Conservation (phyloP, 2,113 vertebrate species). For the Lates calcarifer region DNA sequence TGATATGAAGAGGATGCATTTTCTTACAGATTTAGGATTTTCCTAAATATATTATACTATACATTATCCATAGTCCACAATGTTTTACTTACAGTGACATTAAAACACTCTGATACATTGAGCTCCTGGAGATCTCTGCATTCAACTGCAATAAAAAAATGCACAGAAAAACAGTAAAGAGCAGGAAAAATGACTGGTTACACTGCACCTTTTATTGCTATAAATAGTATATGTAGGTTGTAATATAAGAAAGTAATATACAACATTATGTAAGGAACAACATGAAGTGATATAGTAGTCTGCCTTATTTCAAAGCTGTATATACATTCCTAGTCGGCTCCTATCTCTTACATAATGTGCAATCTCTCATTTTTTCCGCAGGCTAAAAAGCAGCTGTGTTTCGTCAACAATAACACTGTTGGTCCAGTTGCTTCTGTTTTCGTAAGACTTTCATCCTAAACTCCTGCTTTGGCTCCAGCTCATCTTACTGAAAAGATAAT, state of each 20-base stretch:
- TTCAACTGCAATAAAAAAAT: conserved; percentile 64
- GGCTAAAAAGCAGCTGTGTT: conserved; percentile 51
- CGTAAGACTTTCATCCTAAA: conserved; percentile 15
- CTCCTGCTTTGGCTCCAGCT: conserved; percentile 45
- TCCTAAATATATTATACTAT: not conserved
- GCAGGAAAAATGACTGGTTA: not conserved
- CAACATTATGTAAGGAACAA: not conserved
- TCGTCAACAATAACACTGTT: conserved; percentile 46
- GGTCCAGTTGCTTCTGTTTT: conserved; percentile 56
- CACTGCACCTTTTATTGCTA: not conserved
- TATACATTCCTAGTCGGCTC: conserved; percentile 22
- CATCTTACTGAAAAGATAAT: conserved; percentile 29
- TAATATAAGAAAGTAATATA: not conserved
- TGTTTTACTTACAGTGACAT: conserved; percentile 85
- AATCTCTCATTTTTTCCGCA: conserved; percentile 17
- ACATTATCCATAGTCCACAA: not conserved
- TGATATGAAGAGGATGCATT: not conserved
- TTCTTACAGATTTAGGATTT: not conserved
- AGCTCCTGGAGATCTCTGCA: conserved; percentile 88
- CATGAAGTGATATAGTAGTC: not conserved
- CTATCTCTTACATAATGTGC: conserved; percentile 38
- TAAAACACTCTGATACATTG: conserved; percentile 87
- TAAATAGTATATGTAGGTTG: not conserved
- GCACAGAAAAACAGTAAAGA: not conserved
- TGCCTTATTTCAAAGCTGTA: conserved; percentile 20